Conservation (phyloP, 2,888 invertebrate species). For the Drosophila rellima region DNA sequence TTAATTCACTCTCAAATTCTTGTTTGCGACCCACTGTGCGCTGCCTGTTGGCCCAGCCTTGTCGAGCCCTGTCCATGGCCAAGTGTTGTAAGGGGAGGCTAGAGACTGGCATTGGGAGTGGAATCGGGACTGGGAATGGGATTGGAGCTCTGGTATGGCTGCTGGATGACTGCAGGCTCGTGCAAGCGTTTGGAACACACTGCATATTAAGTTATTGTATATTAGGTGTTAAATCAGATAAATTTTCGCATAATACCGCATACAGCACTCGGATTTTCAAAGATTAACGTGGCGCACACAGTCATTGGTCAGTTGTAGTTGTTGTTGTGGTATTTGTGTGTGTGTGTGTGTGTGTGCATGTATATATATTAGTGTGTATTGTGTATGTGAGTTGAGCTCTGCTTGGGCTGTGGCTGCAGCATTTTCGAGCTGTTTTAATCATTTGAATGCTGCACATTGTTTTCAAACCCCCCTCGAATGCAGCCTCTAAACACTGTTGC, state of each 20-base stretch:
- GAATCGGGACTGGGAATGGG: background rate
- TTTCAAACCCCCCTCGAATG: conserved; percentile 49
- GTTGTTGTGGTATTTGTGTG: conserved; percentile 27
- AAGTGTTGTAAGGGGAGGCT: conserved; percentile 21
- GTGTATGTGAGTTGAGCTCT: conserved; percentile 48
- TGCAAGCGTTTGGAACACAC: conserved; percentile 76
- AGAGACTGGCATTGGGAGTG: conserved; percentile 14
- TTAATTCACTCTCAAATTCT: background rate
- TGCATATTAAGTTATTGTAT: conserved; percentile 86
- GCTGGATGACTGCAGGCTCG: conserved; percentile 77
- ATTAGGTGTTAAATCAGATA: conserved; percentile 87
- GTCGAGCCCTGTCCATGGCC: conserved; percentile 29
- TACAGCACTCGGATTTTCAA: conserved; percentile 86
- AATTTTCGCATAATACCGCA: conserved; percentile 86
- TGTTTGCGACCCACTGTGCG: conserved; percentile 50
- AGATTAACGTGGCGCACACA: conserved; percentile 85
- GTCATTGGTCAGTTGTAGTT: conserved; percentile 65
- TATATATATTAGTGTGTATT: conserved; percentile 3
- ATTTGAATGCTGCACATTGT: conserved; percentile 81
- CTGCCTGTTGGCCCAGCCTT: conserved; percentile 32
- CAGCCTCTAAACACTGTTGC: conserved; percentile 67
- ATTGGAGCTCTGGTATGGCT: conserved; percentile 37
- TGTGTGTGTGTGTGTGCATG: conserved; percentile 2
- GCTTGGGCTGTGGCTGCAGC: conserved; percentile 67
- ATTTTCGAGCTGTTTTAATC: conserved; percentile 79